Evolutionary conservation across 1,140 invertebrate genomes (phyloP).

Genomic region (Drosophila athabasca): DNA sequence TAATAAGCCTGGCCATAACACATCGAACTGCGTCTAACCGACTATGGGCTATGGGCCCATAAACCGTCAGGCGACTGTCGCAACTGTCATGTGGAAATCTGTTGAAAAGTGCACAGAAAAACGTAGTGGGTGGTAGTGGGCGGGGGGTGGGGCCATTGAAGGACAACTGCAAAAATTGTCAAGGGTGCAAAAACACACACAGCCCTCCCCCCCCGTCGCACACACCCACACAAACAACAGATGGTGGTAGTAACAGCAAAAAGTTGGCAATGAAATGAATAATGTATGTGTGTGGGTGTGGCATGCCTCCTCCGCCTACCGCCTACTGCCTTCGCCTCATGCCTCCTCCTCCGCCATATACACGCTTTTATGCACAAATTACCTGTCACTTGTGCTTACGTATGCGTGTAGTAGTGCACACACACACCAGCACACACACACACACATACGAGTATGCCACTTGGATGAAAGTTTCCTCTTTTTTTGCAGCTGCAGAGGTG

Average conservation of each 20-base stretch:
- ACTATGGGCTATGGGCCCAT: constrained; percentile 1
- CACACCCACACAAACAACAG: constrained; percentile 6
- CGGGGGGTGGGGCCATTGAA: constrained; percentile 28
- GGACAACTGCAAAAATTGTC: constrained; percentile 58
- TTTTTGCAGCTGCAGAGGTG: constrained; percentile 33
- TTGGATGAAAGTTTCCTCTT: constrained; percentile 18
- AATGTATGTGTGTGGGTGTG: constrained; percentile 57
- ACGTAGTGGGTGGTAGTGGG: constrained; percentile 12
- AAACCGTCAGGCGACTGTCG: constrained; percentile 21
- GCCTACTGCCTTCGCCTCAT: background rate
- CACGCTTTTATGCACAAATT: constrained; percentile 74
- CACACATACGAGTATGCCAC: constrained; percentile 4
- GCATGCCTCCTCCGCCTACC: constrained; percentile 9
- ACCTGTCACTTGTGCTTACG: constrained; percentile 76
- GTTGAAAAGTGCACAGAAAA: constrained; percentile 54
- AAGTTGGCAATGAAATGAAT: constrained; percentile 64
- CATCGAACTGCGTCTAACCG: constrained; percentile 22
- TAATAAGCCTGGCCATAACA: constrained; percentile 27
- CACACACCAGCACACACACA: constrained; percentile 26
- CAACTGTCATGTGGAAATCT: constrained; percentile 45
- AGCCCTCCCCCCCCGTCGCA: background rate
- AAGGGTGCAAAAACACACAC: constrained; percentile 36
- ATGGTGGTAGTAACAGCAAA: constrained; percentile 23
- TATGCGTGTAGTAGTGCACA: constrained; percentile 50
- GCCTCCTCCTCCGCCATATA: constrained; percentile 17